A percentile compares a stretch with the other conserved stretches of the same genome.
Conservation (phyloP, 2,797 vertebrate genomes). For the Eulemur rubriventer region DNA sequence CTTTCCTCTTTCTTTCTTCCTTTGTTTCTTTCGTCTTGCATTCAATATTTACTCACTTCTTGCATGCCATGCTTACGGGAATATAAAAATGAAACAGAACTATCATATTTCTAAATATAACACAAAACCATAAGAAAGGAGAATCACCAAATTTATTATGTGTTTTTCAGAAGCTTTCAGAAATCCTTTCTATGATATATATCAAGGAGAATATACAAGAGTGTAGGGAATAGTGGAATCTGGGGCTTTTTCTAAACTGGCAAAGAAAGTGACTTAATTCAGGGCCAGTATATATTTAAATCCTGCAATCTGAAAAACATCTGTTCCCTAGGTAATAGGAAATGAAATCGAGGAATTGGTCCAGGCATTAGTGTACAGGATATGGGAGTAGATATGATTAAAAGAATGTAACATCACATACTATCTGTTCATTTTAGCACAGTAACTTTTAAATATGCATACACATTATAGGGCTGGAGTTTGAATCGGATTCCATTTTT, state of each 20-base stretch:
- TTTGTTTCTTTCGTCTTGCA: neutral
- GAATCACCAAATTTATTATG: conserved; percentile 65
- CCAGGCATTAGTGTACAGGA: rapidly evolving
- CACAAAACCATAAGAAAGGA: conserved; percentile 42
- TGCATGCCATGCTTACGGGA: neutral
- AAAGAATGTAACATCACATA: rapidly evolving
- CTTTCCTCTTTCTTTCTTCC: neutral
- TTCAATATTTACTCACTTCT: conserved; percentile 26
- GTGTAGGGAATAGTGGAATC: conserved; percentile 32
- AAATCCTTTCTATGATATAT: conserved; percentile 46
- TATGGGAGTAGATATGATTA: neutral
- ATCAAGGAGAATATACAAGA: conserved; percentile 55
- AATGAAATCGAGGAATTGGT: neutral
- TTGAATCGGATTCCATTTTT: neutral
- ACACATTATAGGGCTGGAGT: rapidly evolving
- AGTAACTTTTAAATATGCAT: rapidly evolving
- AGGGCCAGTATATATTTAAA: conserved; percentile 29
- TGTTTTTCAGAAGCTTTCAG: conserved; percentile 70
- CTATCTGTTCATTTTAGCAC: rapidly evolving
- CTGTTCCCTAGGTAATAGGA: conserved; percentile 23
- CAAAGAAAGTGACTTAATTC: conserved; percentile 29
- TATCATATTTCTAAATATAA: conserved; percentile 59
- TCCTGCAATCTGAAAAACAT: conserved; percentile 53
- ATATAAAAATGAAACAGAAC: conserved; percentile 43
- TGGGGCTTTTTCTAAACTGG: conserved; percentile 45